Base-by-base conservation (phyloP, 2,888 invertebrate species). In the Euphydryas editha region DNA sequence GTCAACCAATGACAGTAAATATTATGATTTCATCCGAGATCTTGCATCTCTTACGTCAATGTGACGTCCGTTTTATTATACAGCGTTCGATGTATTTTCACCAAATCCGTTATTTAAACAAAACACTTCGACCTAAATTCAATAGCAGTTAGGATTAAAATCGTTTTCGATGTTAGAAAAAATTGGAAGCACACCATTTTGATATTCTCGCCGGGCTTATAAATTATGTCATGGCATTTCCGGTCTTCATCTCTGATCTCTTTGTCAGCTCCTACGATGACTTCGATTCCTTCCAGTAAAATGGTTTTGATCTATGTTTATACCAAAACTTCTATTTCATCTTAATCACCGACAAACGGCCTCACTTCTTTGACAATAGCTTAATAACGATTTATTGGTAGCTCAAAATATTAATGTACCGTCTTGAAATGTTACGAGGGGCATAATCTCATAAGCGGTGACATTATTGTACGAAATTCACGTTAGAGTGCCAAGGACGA, bases 1-100 rank as follows among this genome's bases (percentile, higher is more conserved):
- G 82, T 84, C 82, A 76, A 73, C 79, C 75, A 79, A 82, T 89
- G 87, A 88, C 88, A 86, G 85, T 85, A 86, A 87, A 89, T 90
- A 88, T 89, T 87, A 88, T 86, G 87, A 90, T 89, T 90, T 86
- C 86, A 86, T 81, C 84, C 81, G 78, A 87, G 87, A 89, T 88
- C 84, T 86, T 88, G 88, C 88, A 88, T 85, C 86, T 82, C 83
- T 87, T 88, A 85, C 91, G 91, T 91, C 90, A 91, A 88, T 90
- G 84, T 90, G 91, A 92, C 91, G 91, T 90, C 85, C 81, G 87
- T 87, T 88, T 90, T 86, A 89, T 90, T 87, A 89, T 84, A 81
- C 80, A 78, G 81, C 77, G 66, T 83, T 78, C 76, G 69, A 76
- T 75, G 71, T 78, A 80, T 82, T 81, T 79, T 80, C 81, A 81